Evolutionary conservation across 2,888 invertebrate genomes (phyloP).

Genomic region (Sericinus montela): DNA sequence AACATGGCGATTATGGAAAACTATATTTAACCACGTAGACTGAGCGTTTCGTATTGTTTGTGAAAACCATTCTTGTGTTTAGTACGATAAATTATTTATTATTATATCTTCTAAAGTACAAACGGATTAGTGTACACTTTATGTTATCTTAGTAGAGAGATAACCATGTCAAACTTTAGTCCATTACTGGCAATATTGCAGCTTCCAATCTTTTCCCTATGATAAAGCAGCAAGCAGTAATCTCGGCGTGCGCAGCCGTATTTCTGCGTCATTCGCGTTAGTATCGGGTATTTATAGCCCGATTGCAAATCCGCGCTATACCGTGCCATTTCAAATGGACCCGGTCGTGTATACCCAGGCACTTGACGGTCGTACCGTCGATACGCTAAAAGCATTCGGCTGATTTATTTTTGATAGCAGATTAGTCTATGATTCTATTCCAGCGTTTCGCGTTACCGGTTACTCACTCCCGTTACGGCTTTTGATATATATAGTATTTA

Average conservation of each 20-base stretch:
- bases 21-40: too few species aligned
- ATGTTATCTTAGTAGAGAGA: too few species aligned
- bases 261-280: conserved; percentile 48
- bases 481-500: too few species aligned
- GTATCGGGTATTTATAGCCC: conserved; percentile 49
- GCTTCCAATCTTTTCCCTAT: conserved; percentile 9
- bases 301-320: conserved; percentile 37
- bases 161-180: too few species aligned
- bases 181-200: neutral
- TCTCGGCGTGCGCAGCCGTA: conserved; percentile 26
- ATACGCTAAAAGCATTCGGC: conserved; percentile 14
- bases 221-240: conserved; percentile 22
- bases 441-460: neutral
- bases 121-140: too few species aligned
- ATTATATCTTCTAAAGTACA: too few species aligned
- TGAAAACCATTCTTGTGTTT: too few species aligned
- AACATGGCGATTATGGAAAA: too few species aligned
- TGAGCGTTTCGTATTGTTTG: too few species aligned
- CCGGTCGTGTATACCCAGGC: conserved; percentile 2
- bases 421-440: neutral
- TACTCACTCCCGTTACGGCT: too few species aligned
- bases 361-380: conserved; percentile 6
- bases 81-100: too few species aligned
- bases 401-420: conserved; percentile 3
- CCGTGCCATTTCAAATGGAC: conserved; percentile 32